Evolutionary conservation across 1,140 invertebrate species (phyloP), one percentile per base, ranked within the genome.

Genomic region (Phenacoccus solenopsis): DNA sequence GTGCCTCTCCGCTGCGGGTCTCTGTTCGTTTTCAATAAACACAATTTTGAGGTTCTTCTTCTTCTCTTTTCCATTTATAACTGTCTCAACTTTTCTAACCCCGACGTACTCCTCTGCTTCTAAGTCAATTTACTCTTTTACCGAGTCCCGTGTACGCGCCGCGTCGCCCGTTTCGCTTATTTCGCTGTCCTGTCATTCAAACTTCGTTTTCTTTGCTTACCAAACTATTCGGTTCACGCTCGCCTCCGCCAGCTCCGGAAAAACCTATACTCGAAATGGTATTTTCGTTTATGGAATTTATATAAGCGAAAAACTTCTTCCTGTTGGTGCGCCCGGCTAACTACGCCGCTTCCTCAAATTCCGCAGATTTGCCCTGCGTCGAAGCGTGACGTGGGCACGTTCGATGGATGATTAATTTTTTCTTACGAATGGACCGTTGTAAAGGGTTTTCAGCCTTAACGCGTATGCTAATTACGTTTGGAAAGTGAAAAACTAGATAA

Each of bases 11-110:
- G 28, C 67, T 64, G n/a, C n/a, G 38, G 38, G 13, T 49, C 30
- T 32, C 38, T n/a, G n/a, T n/a, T 30, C 59, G 64, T 67, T 71
- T 71, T 71, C 70, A 71, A 71, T 71, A 71, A 71, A 71, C 70
- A 71, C 70, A 71, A 71, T 71, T 71, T 71, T 71, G 70, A 71
- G 70, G 70, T 71, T 71, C 70, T 71, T 64, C 70, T 71, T 71
- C 30, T 69, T 69, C 70, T 71, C 70, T 71, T 71, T 71, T 71
- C 70, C 70, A 71, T 71, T 71, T 71, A 71, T 71, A 71, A 71
- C 70, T 71, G 70, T 71, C 70, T 61, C 38, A 70, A 70, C 69
- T 57, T 61, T 57, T 57, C 56, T 27, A 3, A 30, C 24, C 28
- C 67, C 28, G 9, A n/a, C 30, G 7, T 35, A 28, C 28, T 2